Base-by-base conservation (phyloP, 2,797 vertebrate genomes). In the Pogonophryne albipinna region DNA sequence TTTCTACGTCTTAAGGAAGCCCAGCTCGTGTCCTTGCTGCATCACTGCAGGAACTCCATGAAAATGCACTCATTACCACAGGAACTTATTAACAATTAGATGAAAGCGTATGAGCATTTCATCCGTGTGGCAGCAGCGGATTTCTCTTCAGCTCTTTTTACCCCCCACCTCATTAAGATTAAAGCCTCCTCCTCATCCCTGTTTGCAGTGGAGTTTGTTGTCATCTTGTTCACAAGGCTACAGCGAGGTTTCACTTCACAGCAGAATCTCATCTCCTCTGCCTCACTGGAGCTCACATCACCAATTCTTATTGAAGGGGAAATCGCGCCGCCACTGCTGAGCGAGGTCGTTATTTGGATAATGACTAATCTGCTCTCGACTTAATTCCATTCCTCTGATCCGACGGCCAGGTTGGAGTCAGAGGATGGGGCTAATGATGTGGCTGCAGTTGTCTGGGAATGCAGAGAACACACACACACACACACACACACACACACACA, bases 271-370 rank as follows among this genome's bases (percentile, higher is more conserved):
- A 84, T 89, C 88, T 90, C 79, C 74, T 89, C 85, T 74, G 88
- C 90, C 80, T 87, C 84, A 66, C 64, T 52, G 84, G 83, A 83
- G 88, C 64, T 89, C 89, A 85, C 91, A 88, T 92, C 87, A 84
- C 76, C 86, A 49, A 92, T 90, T 92, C 90, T 91, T 87, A 90
- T 87, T 90, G 91, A 91, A 92, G 90, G 85, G 88, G 88, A 92
- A 91, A 91, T 85, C 77, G 52, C 70, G 52, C 79, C 74, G 85
- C 84, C 72, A 49, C 78, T 85, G 87, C 85, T 27, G 82, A 87
- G 81, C 16, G 56, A 78, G 85, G 83, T 88, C 79, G 79, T 91
- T 92, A 91, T 89, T 91, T 85, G 80, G 90, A 91, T 92, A 92
- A 91, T 91, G 90, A 89, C 89, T 92, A 87, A 93, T 92, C 83